Conservation (phyloP, 2,797 vertebrate species). For the Zenarchopterus dispar region DNA sequence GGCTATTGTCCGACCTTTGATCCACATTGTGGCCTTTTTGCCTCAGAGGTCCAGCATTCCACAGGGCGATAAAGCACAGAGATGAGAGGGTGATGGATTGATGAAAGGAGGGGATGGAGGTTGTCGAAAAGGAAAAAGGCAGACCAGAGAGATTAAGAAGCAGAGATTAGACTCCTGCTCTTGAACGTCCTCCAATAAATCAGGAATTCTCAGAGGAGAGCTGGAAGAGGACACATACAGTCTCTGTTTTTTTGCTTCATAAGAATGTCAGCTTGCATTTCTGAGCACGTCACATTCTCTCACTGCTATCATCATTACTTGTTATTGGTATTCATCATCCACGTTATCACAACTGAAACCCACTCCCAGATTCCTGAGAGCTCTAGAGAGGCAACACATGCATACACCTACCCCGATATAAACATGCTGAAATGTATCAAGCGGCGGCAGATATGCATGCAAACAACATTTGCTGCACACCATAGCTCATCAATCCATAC, state of each 20-base stretch:
- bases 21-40: conserved; percentile 53
- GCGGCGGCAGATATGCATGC: conserved; percentile 25
- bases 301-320: conserved; percentile 30
- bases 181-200: conserved; percentile 74
- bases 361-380: conserved; percentile 62
- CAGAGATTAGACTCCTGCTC: conserved; percentile 75
- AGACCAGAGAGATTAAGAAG: conserved; percentile 75
- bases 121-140: conserved; percentile 73
- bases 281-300: conserved; percentile 43
- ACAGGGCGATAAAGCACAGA: conserved; percentile 66
- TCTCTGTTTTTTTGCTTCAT: conserved; percentile 43
- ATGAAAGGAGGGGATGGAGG: conserved; percentile 67
- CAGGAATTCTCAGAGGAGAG: conserved; percentile 64
- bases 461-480: conserved; percentile 30
- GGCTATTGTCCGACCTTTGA: conserved; percentile 75
- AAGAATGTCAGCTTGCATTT: conserved; percentile 19
- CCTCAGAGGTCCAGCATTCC: conserved; percentile 77
- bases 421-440: conserved; percentile 40
- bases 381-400: conserved; percentile 24
- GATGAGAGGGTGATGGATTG: conserved; percentile 76
- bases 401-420: conserved; percentile 20
- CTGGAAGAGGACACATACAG: conserved; percentile 45
- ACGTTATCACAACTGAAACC: conserved; percentile 57
- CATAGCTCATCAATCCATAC: conserved; percentile 48
- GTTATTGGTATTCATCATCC: conserved; percentile 56